Base-by-base conservation (phyloP, 1,140 invertebrate species). In the Battus philenor region DNA sequence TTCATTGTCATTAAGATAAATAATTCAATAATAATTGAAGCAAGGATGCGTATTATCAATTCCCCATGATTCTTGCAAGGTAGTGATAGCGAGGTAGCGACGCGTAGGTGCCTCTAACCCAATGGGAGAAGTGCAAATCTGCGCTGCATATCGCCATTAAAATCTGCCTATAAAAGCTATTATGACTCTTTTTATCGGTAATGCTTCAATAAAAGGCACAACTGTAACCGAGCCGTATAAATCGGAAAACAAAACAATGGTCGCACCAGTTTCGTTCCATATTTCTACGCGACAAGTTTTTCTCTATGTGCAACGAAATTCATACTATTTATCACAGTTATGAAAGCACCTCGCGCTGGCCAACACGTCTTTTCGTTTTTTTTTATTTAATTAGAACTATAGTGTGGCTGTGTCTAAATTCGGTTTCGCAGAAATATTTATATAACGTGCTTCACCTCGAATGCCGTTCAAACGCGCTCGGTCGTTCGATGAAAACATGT, bases 151-250 rank as follows among this genome's bases (percentile, higher is more conserved):
- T 76, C 63, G 72, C 67, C 54, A 81, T 81, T 81, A 76, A 77
- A 73, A 78, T 81, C 68, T 73, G 51, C 67, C 75, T 71, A 81
- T 82, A 84, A 81, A 82, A 73, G 61, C 64, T 61, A 79, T 84
- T 82, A 84, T 77, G 66, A 60, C 69, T 74, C 62, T 70, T 76
- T 82, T 85, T 85, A 85, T 85, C 78, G 75, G 73, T 85, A 85
- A 85, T 81, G 71, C 68, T 60, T 81, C 66, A 78, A 79, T 85
- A 84, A 85, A 80, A 81, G 75, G 67, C 78, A 51, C 69, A 74
- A 81, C 67, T 85, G 78, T 82, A 82, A 85, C 79, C 77, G 75
- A 85, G 67, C 77, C 78, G 77, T 85, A 85, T 82, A 85, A 81
- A 82, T 81, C 79, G 81, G 73, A 68, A 72, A 79, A 79, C 78